These are phyloP conservation scores for Macropodus opercularis DNA, from an alignment of 2,797 vertebrate species.

Conservation along the genomic window DNA sequence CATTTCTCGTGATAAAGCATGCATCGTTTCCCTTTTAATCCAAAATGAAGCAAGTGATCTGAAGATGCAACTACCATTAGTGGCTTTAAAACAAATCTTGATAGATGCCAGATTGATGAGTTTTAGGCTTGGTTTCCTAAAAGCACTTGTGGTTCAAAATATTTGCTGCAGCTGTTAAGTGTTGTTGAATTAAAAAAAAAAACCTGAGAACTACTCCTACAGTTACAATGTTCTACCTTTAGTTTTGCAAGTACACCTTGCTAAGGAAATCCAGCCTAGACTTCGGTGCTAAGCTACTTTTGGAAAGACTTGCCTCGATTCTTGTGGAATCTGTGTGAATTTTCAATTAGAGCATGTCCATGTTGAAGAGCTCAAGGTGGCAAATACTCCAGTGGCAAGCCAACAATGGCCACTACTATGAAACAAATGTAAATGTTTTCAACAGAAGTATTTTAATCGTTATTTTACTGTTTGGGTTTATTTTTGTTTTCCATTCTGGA, in stretches of 20 bases:
- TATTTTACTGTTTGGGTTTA: constrained; percentile 48
- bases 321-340: constrained; percentile 47
- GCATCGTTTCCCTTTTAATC: constrained; percentile 25
- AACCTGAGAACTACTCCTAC: constrained; percentile 1
- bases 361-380: constrained; percentile 8
- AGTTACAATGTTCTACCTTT: neutral
- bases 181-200: no score
- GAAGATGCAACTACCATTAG: constrained; percentile 37
- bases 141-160: constrained; percentile 13
- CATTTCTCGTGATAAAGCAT: constrained; percentile 41
- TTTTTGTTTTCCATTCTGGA: constrained; percentile 52
- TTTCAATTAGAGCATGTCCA: constrained; percentile 36
- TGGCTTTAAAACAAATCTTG: constrained; percentile 39
- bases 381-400: constrained; percentile 18
- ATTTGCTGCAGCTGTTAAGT: constrained; percentile 10
- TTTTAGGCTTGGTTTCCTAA: constrained; percentile 47
- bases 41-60: constrained; percentile 26
- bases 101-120: constrained; percentile 18
- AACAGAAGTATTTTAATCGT: constrained; percentile 53
- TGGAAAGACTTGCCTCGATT: constrained; percentile 50
- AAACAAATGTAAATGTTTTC: constrained; percentile 58
- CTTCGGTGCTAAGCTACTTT: constrained; percentile 54
- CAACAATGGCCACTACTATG: constrained; percentile 41
- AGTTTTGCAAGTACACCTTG: constrained; percentile 2
- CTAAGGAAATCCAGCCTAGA: constrained; percentile 32